Percentiles rank a stretch among this genome's conserved stretches.
These are phyloP conservation scores for Amphipyra tragopoginis DNA, from an alignment of 2,888 invertebrate species.

Conservation along the genomic window DNA sequence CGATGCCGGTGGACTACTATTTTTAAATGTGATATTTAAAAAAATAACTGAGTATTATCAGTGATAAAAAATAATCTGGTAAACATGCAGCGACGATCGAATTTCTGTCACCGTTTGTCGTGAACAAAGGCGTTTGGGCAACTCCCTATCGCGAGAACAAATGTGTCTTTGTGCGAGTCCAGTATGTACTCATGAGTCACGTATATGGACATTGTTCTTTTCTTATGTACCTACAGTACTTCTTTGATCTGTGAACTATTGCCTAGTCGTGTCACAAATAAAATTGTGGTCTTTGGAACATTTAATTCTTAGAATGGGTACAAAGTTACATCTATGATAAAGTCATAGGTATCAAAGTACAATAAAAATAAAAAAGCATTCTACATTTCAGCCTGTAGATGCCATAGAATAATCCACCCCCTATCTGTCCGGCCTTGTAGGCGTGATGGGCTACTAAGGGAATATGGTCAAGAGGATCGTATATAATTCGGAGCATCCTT, in stretches of 20 bases:
- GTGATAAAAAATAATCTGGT: too few species aligned
- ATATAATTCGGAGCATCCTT: too few species aligned
- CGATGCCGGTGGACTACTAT: too few species aligned
- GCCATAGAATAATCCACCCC: too few species aligned
- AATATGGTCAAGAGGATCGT: too few species aligned
- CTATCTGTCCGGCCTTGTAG: too few species aligned
- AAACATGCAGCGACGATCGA: neutral
- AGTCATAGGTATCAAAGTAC: neutral
- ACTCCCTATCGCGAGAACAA: constrained; percentile 37
- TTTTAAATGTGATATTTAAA: too few species aligned
- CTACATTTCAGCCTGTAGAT: too few species aligned
- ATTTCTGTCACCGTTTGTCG: constrained; percentile 7
- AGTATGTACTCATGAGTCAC: constrained; percentile 45
- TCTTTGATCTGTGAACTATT: constrained; percentile 44
- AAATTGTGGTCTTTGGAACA: constrained; percentile 12
- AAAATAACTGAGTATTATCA: too few species aligned
- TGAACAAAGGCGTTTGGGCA: constrained; percentile 44
- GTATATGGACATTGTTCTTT: constrained; percentile 50
- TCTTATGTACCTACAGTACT: constrained; percentile 12
- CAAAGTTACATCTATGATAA: neutral
- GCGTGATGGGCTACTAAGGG: too few species aligned
- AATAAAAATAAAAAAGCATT: too few species aligned
- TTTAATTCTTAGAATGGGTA: constrained; percentile 1
- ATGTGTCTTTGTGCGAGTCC: constrained; percentile 45
- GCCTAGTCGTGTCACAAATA: constrained; percentile 18